Evolutionary conservation across 2,113 vertebrate species (phyloP).

Genomic region (Meles meles): DNA sequence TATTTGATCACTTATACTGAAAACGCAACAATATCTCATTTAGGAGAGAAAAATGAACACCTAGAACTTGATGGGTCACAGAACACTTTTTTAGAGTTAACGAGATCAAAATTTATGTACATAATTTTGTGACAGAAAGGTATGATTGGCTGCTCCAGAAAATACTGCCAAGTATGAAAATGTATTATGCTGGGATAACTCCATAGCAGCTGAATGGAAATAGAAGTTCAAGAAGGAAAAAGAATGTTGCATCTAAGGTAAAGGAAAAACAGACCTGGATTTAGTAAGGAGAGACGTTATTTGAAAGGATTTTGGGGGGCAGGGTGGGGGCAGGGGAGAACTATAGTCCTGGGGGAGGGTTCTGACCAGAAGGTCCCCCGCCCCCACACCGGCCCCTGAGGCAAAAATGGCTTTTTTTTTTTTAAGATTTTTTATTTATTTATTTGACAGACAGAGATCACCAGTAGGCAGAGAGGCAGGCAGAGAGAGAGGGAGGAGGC

Average conservation of each 20-base stretch:
- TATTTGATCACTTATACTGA: not conserved
- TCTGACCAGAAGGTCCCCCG: not conserved
- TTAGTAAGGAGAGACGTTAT: not conserved
- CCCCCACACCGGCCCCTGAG: too few relatives aligned
- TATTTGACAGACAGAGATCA: too few relatives aligned
- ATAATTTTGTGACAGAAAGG: not conserved
- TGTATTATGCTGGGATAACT: not conserved
- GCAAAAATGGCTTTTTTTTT: too few relatives aligned
- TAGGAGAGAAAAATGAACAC: not conserved
- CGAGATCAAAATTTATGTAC: not conserved
- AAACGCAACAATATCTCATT: not conserved
- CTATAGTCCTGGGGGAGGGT: not conserved
- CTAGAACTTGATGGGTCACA: not conserved
- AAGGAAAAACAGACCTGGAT: not conserved
- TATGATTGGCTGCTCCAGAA: not conserved
- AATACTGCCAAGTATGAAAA: not conserved
- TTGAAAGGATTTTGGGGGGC: not conserved
- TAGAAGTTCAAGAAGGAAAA: not conserved
- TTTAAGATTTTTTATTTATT: too few relatives aligned
- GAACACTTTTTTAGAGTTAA: not conserved
- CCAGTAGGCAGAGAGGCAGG: too few relatives aligned
- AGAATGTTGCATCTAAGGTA: not conserved
- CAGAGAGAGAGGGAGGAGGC: too few relatives aligned
- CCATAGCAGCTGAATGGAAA: not conserved
- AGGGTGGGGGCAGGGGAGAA: not conserved